Percentiles rank a stretch among this genome's conserved stretches.
These are phyloP conservation scores for Hyles vespertilio DNA, from an alignment of 1,140 invertebrate genomes.

Conservation along the genomic window DNA sequence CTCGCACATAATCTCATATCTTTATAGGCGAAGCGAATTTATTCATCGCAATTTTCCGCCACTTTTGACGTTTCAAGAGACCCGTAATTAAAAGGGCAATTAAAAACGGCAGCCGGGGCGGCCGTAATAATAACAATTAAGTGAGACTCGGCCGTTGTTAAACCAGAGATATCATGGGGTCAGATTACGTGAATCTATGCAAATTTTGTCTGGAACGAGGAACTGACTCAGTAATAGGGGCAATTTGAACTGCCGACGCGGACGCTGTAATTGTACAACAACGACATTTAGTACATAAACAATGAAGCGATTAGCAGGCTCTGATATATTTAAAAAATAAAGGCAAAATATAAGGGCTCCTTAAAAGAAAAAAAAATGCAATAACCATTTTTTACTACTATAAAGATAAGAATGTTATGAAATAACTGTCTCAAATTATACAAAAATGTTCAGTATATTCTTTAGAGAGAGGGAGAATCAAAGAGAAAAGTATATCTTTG, in stretches of 20 bases:
- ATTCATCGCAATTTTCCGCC: conserved; percentile 23
- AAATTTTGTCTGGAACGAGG: conserved; percentile 38
- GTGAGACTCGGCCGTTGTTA: conserved; percentile 22
- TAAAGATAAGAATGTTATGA: too few species aligned
- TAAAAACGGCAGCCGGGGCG: conserved; percentile 34
- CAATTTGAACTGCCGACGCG: conserved; percentile 26
- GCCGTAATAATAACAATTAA: conserved; percentile 41
- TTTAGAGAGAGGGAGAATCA: too few species aligned
- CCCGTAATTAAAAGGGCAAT: conserved; percentile 35
- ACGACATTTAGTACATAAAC: not conserved
- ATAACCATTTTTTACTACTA: too few species aligned
- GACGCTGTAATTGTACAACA: too few species aligned
- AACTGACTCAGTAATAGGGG: conserved; percentile 32
- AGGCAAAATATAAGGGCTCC: too few species aligned
- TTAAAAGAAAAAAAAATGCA: too few species aligned
- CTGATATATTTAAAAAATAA: too few species aligned
- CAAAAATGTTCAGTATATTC: too few species aligned
- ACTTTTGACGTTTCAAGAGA: conserved; percentile 29
- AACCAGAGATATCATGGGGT: conserved; percentile 34
- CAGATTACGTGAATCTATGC: conserved; percentile 55
- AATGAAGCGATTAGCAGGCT: conserved; percentile 1
- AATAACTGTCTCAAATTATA: too few species aligned
- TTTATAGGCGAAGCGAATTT: conserved; percentile 14
- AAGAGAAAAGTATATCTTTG: too few species aligned
- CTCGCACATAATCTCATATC: conserved; percentile 3